Evolutionary conservation across 1,140 invertebrate species (phyloP), one percentile per base, ranked within the genome.

Genomic region (Hypothenemus hampei): DNA sequence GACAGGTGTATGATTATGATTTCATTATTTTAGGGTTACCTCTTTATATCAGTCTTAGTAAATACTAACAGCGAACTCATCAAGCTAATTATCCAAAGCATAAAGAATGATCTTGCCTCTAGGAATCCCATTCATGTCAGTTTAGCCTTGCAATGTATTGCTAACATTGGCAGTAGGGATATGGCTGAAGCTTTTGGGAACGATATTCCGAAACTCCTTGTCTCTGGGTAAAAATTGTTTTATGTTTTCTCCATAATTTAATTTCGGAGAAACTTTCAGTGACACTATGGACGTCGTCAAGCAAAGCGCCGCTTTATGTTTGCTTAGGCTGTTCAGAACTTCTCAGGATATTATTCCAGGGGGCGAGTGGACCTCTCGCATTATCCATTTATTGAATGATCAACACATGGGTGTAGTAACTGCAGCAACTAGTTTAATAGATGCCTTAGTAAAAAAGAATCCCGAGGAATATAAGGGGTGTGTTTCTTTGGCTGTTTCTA

Each of bases 211-310:
- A 97, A 97, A 74, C 77, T 99, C 31, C 81, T 99, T 40, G 94
- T 99, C 16, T 98, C 96, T 53, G 94, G 91, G 90, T 93, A 79
- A 75, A 75, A 46, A 23, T 23, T n/a, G n/a, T n/a, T 22, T 43
- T 23, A 39, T 13, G 19, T 39, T n/a, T n/a, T 1, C 13, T 13
- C 3, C 4, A 39, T 16, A 16, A 39, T 39, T 16, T 4, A 15
- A 15, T 39, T 39, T 10, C 10, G 18, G 18, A 16, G 18, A 8
- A n/a, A n/a, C n/a, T 57, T 49, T 58, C 73, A 93, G 96, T 15
- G 97, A 99, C 72, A 99, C 97, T 3, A 98, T 98, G 82, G 97
- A 99, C 77, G 92, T 97, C 39, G 97, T 99, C 1, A 99, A 99
- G 75, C 97, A 99, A 76, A 98, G 94, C 65, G 97, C 97, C 59